Evolutionary conservation across 30 jellyfish, hydroid and myxozoan genomes (phyloP), one percentile per base, ranked within the genome.

Genomic region (Hydractinia symbiolongicarpus): DNA sequence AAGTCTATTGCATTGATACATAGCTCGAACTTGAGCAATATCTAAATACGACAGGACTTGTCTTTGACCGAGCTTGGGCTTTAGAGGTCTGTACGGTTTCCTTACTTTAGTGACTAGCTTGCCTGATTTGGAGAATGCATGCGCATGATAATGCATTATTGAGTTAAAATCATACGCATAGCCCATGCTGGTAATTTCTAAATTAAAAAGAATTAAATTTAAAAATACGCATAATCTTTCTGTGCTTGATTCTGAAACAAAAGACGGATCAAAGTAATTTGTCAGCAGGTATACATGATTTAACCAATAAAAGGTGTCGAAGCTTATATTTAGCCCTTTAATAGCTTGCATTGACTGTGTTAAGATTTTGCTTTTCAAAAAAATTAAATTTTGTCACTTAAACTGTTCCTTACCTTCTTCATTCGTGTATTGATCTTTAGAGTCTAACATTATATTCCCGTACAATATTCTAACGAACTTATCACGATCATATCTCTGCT

Each of bases 91-190:
- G 76, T 77, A 77, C 55, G 15, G 82, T 40, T 78, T 86, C 62
- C 61, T 72, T 49, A 91, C 84, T 81, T 81, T 86, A 14, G 87
- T 91, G 4, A 96, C 87, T 68, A 83, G 95, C 49, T 77, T 76
- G 50, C 85, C 86, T 61, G 86, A 83, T 16, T 60, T 74, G 40
- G 96, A 87, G 92, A 82, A 86, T 5, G 86, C 88, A 5, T 55
- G 54, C 53, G 93, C 87, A 5, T 96, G 94, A 69, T 91, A 91
- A 66, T 91, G 98, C 98, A 91, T 91, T 21, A 86, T 84, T 0
- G 93, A 77, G 96, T 96, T 86, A 81, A 70, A 91, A 72, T 91
- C 98, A 66, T 91, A 91, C 5, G 98, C 98, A 67, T 72, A 91
- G 9, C 96, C 96, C 96, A 86, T 86, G 55, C 96, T 86, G 62